Conservation (phyloP, 2,797 vertebrate species). For the Rhinella marina region DNA sequence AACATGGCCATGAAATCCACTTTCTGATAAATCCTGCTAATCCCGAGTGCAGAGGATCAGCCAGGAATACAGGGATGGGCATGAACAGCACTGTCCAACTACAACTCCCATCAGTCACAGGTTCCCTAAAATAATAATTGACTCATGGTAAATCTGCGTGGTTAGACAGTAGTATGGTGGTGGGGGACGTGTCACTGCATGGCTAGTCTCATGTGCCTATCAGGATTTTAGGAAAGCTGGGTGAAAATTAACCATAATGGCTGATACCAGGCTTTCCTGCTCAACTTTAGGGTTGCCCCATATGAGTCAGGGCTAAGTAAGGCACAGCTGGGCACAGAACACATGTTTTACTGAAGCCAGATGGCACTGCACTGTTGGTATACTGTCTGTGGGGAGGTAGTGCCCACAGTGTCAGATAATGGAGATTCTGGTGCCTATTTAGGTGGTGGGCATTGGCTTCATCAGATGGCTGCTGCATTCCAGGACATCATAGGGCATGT, state of each 20-base stretch:
- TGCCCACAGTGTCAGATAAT: background rate
- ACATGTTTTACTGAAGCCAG: background rate
- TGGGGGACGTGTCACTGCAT: background rate
- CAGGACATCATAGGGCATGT: background rate
- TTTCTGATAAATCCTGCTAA: background rate
- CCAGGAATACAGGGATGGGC: background rate
- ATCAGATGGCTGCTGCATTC: background rate
- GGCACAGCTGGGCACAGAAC: background rate
- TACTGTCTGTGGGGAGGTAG: background rate
- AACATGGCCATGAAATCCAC: slow-evolving; percentile 19
- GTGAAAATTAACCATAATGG: background rate
- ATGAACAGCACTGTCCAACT: background rate
- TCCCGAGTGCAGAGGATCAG: background rate
- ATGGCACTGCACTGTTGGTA: background rate
- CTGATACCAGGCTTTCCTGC: background rate
- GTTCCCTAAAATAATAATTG: background rate
- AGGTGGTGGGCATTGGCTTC: background rate
- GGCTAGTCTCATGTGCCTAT: background rate
- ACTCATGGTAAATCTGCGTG: background rate
- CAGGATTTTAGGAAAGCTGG: background rate
- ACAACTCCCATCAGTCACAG: background rate
- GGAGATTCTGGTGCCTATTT: background rate
- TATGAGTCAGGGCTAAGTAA: no score
- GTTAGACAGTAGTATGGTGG: background rate
- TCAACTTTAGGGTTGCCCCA: no score